Evolutionary conservation across 2,797 vertebrate genomes (phyloP).

Genomic region (Anas bernieri): DNA sequence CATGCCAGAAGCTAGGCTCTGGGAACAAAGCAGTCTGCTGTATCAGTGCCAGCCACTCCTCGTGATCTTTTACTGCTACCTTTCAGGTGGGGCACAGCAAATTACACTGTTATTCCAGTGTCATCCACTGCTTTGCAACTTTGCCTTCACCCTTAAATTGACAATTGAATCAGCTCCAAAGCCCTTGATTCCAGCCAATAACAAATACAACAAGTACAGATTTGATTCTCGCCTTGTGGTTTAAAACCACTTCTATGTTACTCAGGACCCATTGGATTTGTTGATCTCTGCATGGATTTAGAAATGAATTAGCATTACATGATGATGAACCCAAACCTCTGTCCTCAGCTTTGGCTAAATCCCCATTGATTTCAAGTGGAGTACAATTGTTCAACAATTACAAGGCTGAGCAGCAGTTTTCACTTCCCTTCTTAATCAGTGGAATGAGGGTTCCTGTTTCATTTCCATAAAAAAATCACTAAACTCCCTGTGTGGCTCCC

Average conservation of each 20-base stretch:
- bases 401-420: neutral
- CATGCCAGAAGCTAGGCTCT: neutral
- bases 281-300: neutral
- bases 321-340: neutral
- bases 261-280: neutral
- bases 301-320: neutral
- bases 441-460: neutral
- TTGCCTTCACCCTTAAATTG: neutral
- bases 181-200: neutral
- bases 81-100: neutral
- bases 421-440: neutral
- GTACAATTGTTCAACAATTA: neutral
- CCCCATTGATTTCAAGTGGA: neutral
- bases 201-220: neutral
- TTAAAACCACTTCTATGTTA: neutral
- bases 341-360: slow-evolving; percentile 9
- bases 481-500: neutral
- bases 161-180: neutral
- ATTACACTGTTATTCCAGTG: neutral
- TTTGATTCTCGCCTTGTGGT: neutral
- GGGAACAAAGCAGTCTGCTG: neutral
- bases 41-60: neutral
- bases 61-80: neutral
- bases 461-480: neutral
- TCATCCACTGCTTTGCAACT: neutral